These are phyloP conservation scores for Drosophila melanica DNA, from an alignment of 1,140 invertebrate species.

Conservation along the genomic window DNA sequence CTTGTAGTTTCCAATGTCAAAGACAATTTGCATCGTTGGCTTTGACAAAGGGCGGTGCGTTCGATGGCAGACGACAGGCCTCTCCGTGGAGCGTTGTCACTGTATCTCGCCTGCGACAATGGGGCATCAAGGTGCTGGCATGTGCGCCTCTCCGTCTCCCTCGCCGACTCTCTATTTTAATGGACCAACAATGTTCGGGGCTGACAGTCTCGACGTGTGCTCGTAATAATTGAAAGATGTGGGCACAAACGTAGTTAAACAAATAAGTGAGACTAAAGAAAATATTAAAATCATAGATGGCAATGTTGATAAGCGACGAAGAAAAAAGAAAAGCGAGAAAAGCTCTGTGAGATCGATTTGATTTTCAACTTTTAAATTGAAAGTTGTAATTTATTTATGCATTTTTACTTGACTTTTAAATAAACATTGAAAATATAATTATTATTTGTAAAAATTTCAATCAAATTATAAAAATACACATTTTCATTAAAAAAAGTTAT, in stretches of 20 bases:
- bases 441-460: no score
- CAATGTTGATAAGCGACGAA: background rate
- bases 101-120: conserved; percentile 8
- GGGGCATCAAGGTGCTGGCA: conserved; percentile 10
- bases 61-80: conserved; percentile 14
- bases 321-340: background rate
- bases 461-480: no score
- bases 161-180: conserved; percentile 9
- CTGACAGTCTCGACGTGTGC: background rate
- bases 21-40: conserved; percentile 63
- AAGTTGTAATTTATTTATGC: no score
- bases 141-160: conserved; percentile 1
- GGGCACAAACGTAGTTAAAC: background rate
- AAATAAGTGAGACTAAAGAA: conserved; percentile 2
- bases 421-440: no score
- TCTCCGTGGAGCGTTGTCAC: conserved; percentile 24
- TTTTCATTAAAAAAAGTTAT: no score
- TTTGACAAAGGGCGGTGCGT: conserved; percentile 46
- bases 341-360: background rate
- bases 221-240: conserved; percentile 3
- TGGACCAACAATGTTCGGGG: conserved; percentile 19
- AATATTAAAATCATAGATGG: background rate
- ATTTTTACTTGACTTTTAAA: no score
- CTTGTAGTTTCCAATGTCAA: conserved; percentile 69
- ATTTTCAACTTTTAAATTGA: background rate